Percentiles rank a stretch among this genome's conserved stretches.
phyloP scores from a whole-genome alignment of 2,888 invertebrate species.

The Clistopyga incitator region DNA sequence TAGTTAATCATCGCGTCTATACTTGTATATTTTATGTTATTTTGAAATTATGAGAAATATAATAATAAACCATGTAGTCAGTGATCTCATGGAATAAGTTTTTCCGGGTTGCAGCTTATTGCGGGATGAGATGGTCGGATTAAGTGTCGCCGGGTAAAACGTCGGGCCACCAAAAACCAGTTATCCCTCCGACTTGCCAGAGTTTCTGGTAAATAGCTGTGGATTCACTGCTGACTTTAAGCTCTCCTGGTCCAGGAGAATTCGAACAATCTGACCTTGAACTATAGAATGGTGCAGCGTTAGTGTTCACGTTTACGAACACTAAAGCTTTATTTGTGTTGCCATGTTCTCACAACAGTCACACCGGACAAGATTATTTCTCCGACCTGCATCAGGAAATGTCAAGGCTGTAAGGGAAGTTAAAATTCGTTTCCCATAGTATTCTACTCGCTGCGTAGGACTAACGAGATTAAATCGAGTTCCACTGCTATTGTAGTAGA shows the following conservation, averaged over 20 bases:
- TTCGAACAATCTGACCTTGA: neutral
- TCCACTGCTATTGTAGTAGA: neutral
- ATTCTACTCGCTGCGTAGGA: constrained; percentile 18
- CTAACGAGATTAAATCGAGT: constrained; percentile 52
- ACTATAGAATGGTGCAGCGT: constrained; percentile 20
- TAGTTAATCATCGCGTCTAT: no score
- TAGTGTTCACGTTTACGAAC: neutral
- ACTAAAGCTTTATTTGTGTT: neutral
- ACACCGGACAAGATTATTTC: constrained; percentile 36
- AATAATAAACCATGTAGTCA: no score
- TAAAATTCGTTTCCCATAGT: constrained; percentile 1
- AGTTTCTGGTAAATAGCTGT: constrained; percentile 25
- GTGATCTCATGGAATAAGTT: no score
- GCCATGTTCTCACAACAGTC: neutral
- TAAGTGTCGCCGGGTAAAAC: no score
- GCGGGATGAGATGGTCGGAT: no score
- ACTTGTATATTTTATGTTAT: no score
- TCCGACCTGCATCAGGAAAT: neutral
- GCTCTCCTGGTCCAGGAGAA: constrained; percentile 13
- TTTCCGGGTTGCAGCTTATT: no score
- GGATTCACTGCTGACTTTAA: constrained; percentile 39
- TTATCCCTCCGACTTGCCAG: neutral
- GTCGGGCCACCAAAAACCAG: no score
- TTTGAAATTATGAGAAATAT: no score
- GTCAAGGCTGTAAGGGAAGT: constrained; percentile 37